Base-by-base conservation (phyloP, 1,140 invertebrate genomes). In the Ceratosolen fusciceps region DNA sequence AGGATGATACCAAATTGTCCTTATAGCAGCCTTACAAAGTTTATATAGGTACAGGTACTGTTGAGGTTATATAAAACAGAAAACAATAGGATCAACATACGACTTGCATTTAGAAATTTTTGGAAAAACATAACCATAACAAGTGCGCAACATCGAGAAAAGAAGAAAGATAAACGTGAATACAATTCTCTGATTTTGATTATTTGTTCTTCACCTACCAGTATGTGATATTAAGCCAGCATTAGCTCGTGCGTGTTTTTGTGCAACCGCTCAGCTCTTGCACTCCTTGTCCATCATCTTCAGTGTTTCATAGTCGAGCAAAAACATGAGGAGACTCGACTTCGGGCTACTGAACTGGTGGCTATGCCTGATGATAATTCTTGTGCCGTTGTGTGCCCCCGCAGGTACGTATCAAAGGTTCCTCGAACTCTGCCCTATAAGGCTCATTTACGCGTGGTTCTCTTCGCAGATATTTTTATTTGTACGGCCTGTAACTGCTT, bases 251-350 rank as follows among this genome's bases (percentile, higher is more conserved):
- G 67, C 16, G 24, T 21, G 43, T 43, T 2, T 31, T 10, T 37
- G 26, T 34, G 29, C 14, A 1, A 8, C 29, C 8, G 52, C 31
- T 58, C 16, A 7, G 29, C 4, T 31, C 31, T 71, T 31, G 47
- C 39, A 71, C 47, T 52, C 49, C 2, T 21, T 14, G 49, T 7
- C 12, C 39, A 43, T 43, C 39, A 43, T 9, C 10, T 14, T 19
- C 14, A 21, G 19, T 14, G 21, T 52, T 52, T 19, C 14, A 21
- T 21, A 52, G 14, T 21, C 10, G 67, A 47, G 39, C 5, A 49
- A 49, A 72, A 71, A 68, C 78, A 85, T 85, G 84, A 80, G 77
- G 80, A 82, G 83, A 60, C 58, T 68, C 47, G 37, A 70, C n/a
- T 4, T 26, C 4, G 72, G n/a, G 29, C 52, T 74, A 1, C 73